Evolutionary conservation across 2,113 vertebrate species (phyloP).

Genomic region (Terrapene triunguis): DNA sequence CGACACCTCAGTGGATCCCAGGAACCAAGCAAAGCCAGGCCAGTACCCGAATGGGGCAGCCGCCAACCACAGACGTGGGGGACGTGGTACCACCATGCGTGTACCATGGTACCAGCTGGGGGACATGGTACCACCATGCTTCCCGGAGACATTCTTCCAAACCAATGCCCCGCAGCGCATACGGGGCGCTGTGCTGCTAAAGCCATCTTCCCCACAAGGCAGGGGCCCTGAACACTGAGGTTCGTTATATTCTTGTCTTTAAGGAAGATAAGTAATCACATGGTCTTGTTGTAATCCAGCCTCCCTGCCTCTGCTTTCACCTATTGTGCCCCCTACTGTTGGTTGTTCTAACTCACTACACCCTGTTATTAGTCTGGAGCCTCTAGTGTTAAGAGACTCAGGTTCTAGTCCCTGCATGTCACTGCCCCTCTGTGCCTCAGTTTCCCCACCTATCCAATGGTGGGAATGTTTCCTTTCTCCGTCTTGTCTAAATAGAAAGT

Average conservation of each 20-base stretch:
- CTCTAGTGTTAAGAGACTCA: neutral
- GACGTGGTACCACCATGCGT: neutral
- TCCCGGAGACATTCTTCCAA: neutral
- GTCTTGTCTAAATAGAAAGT: neutral
- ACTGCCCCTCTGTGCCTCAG: neutral
- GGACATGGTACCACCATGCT: neutral
- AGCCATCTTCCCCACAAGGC: neutral
- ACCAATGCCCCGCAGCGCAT: neutral
- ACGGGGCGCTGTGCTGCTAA: neutral
- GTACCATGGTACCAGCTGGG: neutral
- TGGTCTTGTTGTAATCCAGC: neutral
- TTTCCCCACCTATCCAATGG: neutral
- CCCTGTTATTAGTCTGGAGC: neutral
- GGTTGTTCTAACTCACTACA: neutral
- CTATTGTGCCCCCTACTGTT: too few relatives aligned
- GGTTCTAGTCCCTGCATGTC: neutral
- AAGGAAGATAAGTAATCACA: neutral
- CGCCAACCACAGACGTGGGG: neutral
- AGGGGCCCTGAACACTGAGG: neutral
- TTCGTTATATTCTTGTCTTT: neutral
- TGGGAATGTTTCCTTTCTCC: neutral
- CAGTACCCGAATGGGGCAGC: neutral
- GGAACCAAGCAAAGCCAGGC: neutral
- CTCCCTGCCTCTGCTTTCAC: neutral
- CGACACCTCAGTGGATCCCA: neutral